Evolutionary conservation across 2,113 vertebrate species (phyloP).

Genomic region (Plecotus auritus): DNA sequence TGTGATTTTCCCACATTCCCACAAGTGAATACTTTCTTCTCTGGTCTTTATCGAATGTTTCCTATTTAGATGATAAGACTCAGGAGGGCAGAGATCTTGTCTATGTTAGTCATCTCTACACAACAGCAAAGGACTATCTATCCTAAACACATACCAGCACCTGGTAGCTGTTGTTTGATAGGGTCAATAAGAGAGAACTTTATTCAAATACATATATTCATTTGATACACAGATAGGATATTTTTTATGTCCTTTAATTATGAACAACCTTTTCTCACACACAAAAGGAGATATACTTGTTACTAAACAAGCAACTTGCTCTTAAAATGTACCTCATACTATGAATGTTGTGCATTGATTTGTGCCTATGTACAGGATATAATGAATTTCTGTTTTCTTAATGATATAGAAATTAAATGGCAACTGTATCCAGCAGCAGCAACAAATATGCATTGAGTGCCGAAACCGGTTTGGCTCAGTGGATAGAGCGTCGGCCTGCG

Average conservation of each 20-base stretch:
- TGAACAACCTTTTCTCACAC: background rate
- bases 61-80: background rate
- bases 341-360: background rate
- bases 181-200: background rate
- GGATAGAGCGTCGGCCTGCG: no score
- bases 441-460: background rate
- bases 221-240: background rate
- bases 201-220: background rate
- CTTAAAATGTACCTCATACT: background rate
- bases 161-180: background rate
- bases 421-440: background rate
- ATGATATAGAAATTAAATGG: background rate
- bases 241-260: background rate
- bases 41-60: background rate
- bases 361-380: background rate
- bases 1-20: background rate
- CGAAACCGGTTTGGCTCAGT: no score
- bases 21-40: background rate
- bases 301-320: constrained; percentile 15
- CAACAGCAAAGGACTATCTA: background rate
- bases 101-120: background rate
- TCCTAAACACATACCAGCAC: background rate
- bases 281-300: background rate
- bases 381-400: background rate
- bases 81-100: background rate